phyloP scores from a whole-genome alignment of 2,113 vertebrate species.

The Rhipidura dahli region DNA sequence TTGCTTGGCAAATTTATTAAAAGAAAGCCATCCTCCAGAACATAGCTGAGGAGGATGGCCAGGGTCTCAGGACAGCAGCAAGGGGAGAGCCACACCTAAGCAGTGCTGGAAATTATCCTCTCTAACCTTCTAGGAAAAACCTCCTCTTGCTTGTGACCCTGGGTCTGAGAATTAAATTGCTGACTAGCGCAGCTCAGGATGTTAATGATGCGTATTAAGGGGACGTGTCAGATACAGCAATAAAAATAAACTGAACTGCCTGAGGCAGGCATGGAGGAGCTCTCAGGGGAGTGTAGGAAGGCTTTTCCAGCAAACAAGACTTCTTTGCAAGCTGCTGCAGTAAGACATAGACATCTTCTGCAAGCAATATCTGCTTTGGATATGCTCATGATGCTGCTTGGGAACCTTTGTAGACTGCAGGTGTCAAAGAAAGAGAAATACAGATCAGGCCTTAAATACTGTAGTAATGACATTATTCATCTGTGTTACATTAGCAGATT shows the following conservation, averaged over 20 bases:
- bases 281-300: conserved; percentile 28
- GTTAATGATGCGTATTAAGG: conserved; percentile 26
- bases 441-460: not conserved
- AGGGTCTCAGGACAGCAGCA: not conserved
- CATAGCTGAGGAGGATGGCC: not conserved
- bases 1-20: not conserved
- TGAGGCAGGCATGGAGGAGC: conserved; percentile 9
- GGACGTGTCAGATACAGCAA: conserved; percentile 45
- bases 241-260: conserved; percentile 51
- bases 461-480: not conserved
- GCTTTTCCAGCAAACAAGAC: conserved; percentile 11
- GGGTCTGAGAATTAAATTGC: conserved; percentile 18
- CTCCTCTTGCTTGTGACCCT: not conserved
- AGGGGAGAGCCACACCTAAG: not conserved
- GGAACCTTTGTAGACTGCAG: not conserved
- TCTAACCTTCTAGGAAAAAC: not conserved
- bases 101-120: not conserved
- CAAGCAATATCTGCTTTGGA: not conserved
- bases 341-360: not conserved
- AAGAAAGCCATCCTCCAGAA: not conserved
- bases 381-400: not conserved
- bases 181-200: conserved; percentile 13
- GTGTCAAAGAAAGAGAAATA: not conserved
- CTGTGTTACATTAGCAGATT: not conserved
- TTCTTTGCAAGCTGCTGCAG: conserved; percentile 4